Evolutionary conservation across 2,113 vertebrate genomes (phyloP), one percentile per base, ranked within the genome.

Genomic region (Lasiurus cinereus): DNA sequence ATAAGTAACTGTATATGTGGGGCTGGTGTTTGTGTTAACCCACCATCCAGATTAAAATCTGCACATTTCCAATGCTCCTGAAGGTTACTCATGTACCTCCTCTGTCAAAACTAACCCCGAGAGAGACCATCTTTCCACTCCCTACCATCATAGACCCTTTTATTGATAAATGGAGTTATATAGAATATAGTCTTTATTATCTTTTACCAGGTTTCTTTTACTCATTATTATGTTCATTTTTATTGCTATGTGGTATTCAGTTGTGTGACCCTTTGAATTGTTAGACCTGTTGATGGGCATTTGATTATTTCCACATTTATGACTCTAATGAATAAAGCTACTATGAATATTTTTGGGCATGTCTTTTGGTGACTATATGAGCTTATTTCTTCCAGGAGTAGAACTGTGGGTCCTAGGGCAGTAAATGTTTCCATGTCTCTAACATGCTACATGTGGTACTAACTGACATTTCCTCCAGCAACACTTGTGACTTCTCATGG

Each of bases 351-450:
- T 29, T 48, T 43, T 1, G 43, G 12, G 9, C 5, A 13, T 24
- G 31, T 22, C 29, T 31, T 39, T 43, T 5, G 12, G 15, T 19
- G 19, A 67, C 72, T 3, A 11, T 64, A 14, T 66, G 64, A n/a
- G 56, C 29, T 85, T 50, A 18, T 16, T 39, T 77, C 62, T 43
- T 36, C 31, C 31, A 21, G 33, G 83, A 66, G 7, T 0, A 4
- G 72, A 33, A 14, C 43, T 50, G 6, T 21, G 36, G 67, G 7
- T 43, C 15, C 0, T 1, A 0, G 5, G 10, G 22, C 12, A 27
- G 9, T 15, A 79, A 70, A 4, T 3, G 13, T 3, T 29, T 56
- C 16, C 2, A 43, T 27, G 5, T 59, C 50, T 29, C 33, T 43
- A 2, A 50, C 9, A 11, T 29, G 24, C 54, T 21, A 1, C 16